Evolutionary conservation across 2,113 vertebrate species (phyloP).

Genomic region (Platycercus adscitus): DNA sequence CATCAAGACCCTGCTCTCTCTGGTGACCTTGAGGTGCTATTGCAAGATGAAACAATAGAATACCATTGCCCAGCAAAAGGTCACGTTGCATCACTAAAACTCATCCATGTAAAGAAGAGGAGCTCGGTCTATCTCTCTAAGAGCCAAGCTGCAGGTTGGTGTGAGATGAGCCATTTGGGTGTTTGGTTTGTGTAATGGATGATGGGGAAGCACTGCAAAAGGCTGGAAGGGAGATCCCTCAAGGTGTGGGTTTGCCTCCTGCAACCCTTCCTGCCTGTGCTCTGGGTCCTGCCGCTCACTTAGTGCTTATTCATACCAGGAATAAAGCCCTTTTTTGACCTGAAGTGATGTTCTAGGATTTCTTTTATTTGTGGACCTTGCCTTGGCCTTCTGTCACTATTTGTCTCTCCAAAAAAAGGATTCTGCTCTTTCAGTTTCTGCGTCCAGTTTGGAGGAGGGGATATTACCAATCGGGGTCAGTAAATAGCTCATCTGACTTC

Average conservation of each 20-base stretch:
- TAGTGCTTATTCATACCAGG: background rate
- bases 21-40: background rate
- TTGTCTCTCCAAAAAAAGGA: conserved; percentile 47
- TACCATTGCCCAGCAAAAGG: background rate
- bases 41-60: background rate
- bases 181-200: background rate
- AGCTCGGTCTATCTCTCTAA: background rate
- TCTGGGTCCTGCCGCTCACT: background rate
- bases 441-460: background rate
- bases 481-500: conserved; percentile 68
- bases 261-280: background rate
- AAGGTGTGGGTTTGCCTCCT: background rate
- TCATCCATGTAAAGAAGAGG: background rate
- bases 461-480: conserved; percentile 41
- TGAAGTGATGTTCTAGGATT: conserved; percentile 53
- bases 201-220: background rate
- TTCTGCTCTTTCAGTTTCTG: conserved; percentile 53
- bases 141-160: background rate
- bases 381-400: conserved; percentile 59
- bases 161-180: background rate
- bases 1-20: background rate
- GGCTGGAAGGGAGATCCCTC: background rate
- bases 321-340: conserved; percentile 41
- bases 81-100: background rate
- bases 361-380: conserved; percentile 63